These are phyloP conservation scores for Sarcophaga subvicina DNA, from an alignment of 2,888 invertebrate species.

Conservation along the genomic window DNA sequence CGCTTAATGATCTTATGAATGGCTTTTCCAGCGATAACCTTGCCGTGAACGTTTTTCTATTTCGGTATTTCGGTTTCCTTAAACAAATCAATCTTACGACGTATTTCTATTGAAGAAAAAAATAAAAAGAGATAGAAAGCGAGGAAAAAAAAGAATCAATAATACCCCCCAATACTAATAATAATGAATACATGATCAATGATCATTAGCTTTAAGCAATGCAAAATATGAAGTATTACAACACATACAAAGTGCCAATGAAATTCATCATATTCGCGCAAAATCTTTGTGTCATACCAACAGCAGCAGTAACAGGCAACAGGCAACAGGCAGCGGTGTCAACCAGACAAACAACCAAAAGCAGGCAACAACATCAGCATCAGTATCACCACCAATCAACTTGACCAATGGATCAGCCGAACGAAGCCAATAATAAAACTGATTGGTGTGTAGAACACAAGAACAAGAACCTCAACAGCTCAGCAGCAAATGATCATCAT, in stretches of 20 bases:
- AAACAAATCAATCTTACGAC: constrained; percentile 52
- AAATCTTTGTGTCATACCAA: constrained; percentile 60
- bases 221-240: constrained; percentile 68
- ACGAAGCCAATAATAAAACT: constrained; percentile 44
- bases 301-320: neutral
- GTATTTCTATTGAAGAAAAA: neutral
- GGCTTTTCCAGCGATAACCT: constrained; percentile 28
- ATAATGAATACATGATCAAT: constrained; percentile 66
- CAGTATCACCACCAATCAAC: constrained; percentile 5
- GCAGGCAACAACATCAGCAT: neutral
- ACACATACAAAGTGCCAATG: constrained; percentile 68
- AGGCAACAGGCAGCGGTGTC: constrained; percentile 3
- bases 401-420: constrained; percentile 5
- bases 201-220: constrained; percentile 67
- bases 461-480: neutral
- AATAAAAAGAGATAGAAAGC: neutral
- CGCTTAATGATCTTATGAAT: constrained; percentile 43
- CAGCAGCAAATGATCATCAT: constrained; percentile 18
- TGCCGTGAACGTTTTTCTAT: constrained; percentile 22
- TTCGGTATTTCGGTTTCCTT: constrained; percentile 28
- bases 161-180: constrained; percentile 21
- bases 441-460: constrained; percentile 32
- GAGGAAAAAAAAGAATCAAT: constrained; percentile 37
- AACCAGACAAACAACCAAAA: constrained; percentile 25
- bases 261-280: constrained; percentile 68